Evolutionary conservation across 92 coral and sea anemone species (phyloP).

Genomic region (Porites cylindrica): DNA sequence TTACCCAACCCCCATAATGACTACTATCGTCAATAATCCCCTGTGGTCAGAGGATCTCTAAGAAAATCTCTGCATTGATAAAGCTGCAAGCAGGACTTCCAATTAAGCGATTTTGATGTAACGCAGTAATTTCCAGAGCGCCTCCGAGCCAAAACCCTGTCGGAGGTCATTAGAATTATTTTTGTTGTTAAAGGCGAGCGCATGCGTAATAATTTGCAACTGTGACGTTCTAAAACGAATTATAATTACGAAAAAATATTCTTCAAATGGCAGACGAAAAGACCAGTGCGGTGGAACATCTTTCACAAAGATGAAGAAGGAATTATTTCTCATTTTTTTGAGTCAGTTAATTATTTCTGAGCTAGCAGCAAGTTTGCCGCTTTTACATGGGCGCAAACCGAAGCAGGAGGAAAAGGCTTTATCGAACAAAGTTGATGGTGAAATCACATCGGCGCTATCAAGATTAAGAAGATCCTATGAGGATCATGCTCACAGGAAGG

Average conservation of each 20-base stretch:
- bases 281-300: neutral
- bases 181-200: neutral
- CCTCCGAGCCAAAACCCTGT: too few relatives aligned
- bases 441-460: neutral
- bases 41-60: too few relatives aligned
- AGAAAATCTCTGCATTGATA: too few relatives aligned
- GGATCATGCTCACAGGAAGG: neutral
- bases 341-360: neutral
- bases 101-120: too few relatives aligned
- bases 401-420: neutral
- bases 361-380: slow-evolving; percentile 16
- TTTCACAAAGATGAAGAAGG: neutral
- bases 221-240: slow-evolving; percentile 19
- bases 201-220: neutral
- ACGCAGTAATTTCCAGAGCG: too few relatives aligned
- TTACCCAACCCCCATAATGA: too few relatives aligned
- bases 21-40: too few relatives aligned
- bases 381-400: neutral
- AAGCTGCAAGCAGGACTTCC: too few relatives aligned
- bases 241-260: too few relatives aligned
- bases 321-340: neutral
- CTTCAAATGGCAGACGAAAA: neutral
- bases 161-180: too few relatives aligned
- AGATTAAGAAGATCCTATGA: neutral
- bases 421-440: neutral